Evolutionary conservation across 1,140 invertebrate genomes (phyloP), one percentile per base, ranked within the genome.

Genomic region (Reticulitermes speratus): DNA sequence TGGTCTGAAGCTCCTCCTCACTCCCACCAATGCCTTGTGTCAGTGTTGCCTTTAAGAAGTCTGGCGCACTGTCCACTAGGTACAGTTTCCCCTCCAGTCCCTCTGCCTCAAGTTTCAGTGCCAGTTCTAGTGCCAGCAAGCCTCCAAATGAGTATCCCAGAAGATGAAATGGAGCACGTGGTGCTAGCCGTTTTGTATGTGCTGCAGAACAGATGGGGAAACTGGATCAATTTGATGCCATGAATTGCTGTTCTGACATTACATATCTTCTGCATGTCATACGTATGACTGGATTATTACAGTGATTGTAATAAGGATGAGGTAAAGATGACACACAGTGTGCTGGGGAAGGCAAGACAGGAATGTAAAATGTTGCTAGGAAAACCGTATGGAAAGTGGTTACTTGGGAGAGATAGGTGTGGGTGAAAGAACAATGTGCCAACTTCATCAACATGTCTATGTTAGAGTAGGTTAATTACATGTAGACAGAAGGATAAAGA

Each of bases 91-190:
- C 48, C 44, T 65, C 12, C 75, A 48, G 16, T 21, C 65, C 44
- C 48, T 82, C 45, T 82, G 30, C 45, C 44, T 85, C 69, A 55
- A 86, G 75, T 44, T 59, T 30, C 52, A 82, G 75, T 6, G 86
- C 82, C 44, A 84, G 45, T 48, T 86, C 82, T 52, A 86, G n/a
- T 14, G 86, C 86, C 45, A 86, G 52, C 19, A 65, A 52, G n/a
- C 92, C 90, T 52, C 95, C 94, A 88, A 92, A 95, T n/a, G 94
- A 95, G 90, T 95, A 95, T 11, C 93, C 94, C 38, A 95, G 90
- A 0, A 95, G 88, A 86, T 91, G 93, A 89, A 93, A 95, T 6
- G 92, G 88, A 1, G 44, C 83, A 6, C 45, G 7, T 30, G 44
- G 23, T 9, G 23, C 16, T 25, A 84, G 16, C 7, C 38, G n/a